Evolutionary conservation across 2,797 vertebrate species (phyloP).

Genomic region (Anguilla obscura): DNA sequence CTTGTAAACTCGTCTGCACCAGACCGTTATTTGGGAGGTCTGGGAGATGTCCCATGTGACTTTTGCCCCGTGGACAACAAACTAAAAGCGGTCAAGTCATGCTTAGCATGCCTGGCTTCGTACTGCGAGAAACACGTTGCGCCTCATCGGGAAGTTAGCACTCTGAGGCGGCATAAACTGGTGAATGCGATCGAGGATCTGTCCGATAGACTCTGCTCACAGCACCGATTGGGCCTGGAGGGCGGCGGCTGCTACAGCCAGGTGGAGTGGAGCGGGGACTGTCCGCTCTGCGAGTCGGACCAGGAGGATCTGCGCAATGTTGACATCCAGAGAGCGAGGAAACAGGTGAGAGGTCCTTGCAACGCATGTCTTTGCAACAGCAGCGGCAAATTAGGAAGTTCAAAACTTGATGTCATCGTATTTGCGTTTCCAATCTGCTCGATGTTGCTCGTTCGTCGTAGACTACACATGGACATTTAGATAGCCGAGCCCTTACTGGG

Average conservation of each 20-base stretch:
- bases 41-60: slow-evolving; percentile 85
- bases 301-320: slow-evolving; percentile 53
- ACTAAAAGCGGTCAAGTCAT: slow-evolving; percentile 84
- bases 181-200: slow-evolving; percentile 81
- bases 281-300: slow-evolving; percentile 66
- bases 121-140: slow-evolving; percentile 86
- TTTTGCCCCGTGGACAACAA: slow-evolving; percentile 82
- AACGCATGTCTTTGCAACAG: background rate
- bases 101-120: slow-evolving; percentile 87
- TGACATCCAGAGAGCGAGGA: slow-evolving; percentile 57
- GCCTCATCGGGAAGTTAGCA: slow-evolving; percentile 84
- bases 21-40: slow-evolving; percentile 49
- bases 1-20: slow-evolving; percentile 27
- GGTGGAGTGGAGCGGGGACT: slow-evolving; percentile 59
- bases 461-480: background rate
- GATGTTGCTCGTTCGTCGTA: background rate
- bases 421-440: background rate
- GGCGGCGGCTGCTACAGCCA: slow-evolving; percentile 46
- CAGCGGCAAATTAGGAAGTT: background rate
- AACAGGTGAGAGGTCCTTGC: slow-evolving; percentile 52
- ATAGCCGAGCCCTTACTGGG: background rate
- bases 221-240: slow-evolving; percentile 87
- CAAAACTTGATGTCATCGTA: background rate
- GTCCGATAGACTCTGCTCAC: slow-evolving; percentile 81
- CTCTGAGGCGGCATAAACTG: slow-evolving; percentile 85